phyloP scores from a whole-genome alignment of 2,888 invertebrate genomes.

The Drosophila percnosoma region DNA sequence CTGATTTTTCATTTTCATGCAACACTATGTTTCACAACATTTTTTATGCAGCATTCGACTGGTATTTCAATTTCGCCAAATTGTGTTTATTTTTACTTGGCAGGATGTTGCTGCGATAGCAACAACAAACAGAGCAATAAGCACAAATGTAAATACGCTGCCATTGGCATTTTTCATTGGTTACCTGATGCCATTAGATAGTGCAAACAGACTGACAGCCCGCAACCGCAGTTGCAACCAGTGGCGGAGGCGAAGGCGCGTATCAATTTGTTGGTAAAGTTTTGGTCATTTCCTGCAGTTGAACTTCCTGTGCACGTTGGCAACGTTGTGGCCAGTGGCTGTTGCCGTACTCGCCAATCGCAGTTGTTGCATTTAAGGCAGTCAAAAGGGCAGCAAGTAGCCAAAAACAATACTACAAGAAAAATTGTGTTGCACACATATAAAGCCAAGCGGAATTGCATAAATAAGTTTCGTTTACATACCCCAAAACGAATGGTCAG shows the following conservation, averaged over 20 bases:
- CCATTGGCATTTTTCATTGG: constrained; percentile 65
- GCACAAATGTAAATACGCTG: constrained; percentile 66
- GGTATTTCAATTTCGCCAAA: constrained; percentile 56
- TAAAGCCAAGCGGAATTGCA: constrained; percentile 58
- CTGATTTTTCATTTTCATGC: constrained; percentile 14
- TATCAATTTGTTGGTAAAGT: constrained; percentile 70
- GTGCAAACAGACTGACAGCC: constrained; percentile 65
- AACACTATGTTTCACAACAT: constrained; percentile 49
- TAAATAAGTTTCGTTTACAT: constrained; percentile 70
- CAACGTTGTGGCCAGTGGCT: constrained; percentile 17
- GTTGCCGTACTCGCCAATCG: constrained; percentile 15
- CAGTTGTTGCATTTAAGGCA: constrained; percentile 45
- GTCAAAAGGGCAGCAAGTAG: constrained; percentile 31
- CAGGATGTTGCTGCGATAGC: neutral
- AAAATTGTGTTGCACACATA: constrained; percentile 39
- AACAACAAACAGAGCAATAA: constrained; percentile 34
- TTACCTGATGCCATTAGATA: constrained; percentile 73
- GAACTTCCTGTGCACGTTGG: constrained; percentile 59
- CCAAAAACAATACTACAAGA: constrained; percentile 31
- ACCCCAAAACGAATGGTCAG: constrained; percentile 38
- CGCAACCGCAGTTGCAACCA: constrained; percentile 2
- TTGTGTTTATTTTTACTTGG: constrained; percentile 54
- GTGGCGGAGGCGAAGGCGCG: constrained; percentile 25
- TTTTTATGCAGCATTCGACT: constrained; percentile 45
- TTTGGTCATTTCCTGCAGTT: constrained; percentile 46